These are phyloP conservation scores for Formicarius rufipectus DNA, from an alignment of 2,113 vertebrate genomes.

Conservation along the genomic window DNA sequence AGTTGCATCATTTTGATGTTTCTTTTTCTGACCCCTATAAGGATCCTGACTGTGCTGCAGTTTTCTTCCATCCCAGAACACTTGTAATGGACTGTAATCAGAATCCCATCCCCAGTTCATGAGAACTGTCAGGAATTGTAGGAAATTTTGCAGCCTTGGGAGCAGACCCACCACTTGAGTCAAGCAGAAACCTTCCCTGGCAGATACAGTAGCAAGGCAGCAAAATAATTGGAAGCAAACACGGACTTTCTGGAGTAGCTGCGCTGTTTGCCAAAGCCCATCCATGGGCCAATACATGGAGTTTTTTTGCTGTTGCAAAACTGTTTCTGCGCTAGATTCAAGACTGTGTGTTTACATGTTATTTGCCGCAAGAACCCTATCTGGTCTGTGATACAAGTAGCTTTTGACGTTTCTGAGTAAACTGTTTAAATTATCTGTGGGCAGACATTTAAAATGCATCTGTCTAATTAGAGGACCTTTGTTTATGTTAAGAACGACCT, in stretches of 20 bases:
- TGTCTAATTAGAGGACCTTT: conserved; percentile 51
- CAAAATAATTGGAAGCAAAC: background rate
- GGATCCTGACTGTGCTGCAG: background rate
- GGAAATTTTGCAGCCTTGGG: background rate
- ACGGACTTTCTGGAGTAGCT: background rate
- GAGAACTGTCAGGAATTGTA: background rate
- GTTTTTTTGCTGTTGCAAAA: background rate
- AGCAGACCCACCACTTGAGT: background rate
- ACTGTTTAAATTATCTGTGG: conserved; percentile 60
- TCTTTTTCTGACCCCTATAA: background rate
- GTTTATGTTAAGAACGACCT: conserved; percentile 32
- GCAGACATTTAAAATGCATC: conserved; percentile 22
- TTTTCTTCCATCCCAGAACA: background rate
- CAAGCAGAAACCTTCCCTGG: background rate
- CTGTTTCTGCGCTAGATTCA: background rate
- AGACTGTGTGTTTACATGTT: conserved; percentile 18
- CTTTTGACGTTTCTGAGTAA: conserved; percentile 62
- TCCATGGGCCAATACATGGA: background rate
- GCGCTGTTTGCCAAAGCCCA: background rate
- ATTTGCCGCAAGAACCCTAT: background rate
- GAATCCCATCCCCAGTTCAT: background rate
- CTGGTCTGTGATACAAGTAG: conserved; percentile 17
- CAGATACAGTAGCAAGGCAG: background rate
- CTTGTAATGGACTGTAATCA: background rate
- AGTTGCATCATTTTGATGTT: background rate